phyloP scores from a whole-genome alignment of 2,113 vertebrate species.

The Scolopax mira region DNA sequence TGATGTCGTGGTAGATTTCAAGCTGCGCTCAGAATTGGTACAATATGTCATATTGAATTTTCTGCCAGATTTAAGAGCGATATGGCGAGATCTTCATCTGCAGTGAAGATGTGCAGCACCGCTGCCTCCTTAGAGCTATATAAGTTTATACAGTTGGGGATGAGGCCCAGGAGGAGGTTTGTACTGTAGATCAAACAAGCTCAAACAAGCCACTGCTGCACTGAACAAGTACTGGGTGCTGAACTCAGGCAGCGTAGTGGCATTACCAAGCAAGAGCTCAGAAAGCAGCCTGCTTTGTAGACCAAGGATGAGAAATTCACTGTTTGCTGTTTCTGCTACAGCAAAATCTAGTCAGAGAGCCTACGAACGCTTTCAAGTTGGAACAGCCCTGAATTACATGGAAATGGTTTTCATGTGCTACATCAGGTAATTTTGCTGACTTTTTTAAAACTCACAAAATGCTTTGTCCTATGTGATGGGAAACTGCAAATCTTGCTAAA shows the following conservation, averaged over 20 bases:
- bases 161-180: background rate
- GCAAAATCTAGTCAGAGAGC: background rate
- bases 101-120: background rate
- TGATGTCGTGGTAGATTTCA: background rate
- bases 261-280: background rate
- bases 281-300: background rate
- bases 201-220: background rate
- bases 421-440: background rate
- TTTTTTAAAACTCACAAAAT: background rate
- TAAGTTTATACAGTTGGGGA: background rate
- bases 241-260: background rate
- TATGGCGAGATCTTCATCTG: background rate
- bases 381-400: accelerated
- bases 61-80: constrained; percentile 17
- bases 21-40: background rate
- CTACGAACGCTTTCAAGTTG: background rate
- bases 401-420: background rate
- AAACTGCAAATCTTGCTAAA: background rate
- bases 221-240: background rate
- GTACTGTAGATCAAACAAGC: background rate
- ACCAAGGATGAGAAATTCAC: background rate
- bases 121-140: background rate
- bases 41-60: constrained; percentile 15
- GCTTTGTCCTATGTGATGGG: background rate
- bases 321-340: background rate